Base-by-base conservation (phyloP, 2,888 invertebrate species). In the Drosophila nr. medialis region DNA sequence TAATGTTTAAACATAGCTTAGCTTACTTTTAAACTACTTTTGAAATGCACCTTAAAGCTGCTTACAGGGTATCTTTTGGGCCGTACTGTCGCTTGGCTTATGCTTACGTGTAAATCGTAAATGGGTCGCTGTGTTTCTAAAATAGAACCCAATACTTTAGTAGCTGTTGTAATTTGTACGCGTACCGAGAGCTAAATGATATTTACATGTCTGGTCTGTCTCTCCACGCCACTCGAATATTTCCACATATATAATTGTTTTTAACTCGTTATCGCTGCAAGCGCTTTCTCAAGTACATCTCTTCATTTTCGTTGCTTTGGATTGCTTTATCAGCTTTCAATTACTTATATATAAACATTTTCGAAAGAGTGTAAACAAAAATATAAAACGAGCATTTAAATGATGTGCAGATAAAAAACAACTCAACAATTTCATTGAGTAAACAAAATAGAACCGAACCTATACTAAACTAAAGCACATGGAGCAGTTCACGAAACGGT, bases 121-220 rank as follows among this genome's bases (percentile, higher is more conserved):
- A 84, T 83, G 68, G 83, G 83, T 83, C 83, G 86, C 55, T 48
- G 58, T 40, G 42, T n/a, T 50, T 61, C 54, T 66, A 60, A 86
- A 83, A 83, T 86, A 83, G 83, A 76, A 55, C 0, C n/a, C 21
- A 49, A 56, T 62, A 64, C 59, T 50, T 72, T 80, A 34, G 45
- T 30, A 38, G 45, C 36, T 60, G 10, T 48, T 58, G 64, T 42
- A 66, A 59, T 27, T 69, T 56, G 13, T 51, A 13, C 30, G 18
- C 5, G 32, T 21, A 15, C 15, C 27, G 8, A n/a, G 24, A 42
- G 27, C 42, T 34, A 54, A 63, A 49, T 51, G n/a, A 54, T 74
- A 65, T 77, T 77, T 66, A 61, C 79, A 66, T 74, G 64, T 61
- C 51, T 15, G 18, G 11, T 21, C 10, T 60, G 42, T 63, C 38